These are phyloP conservation scores for Scotopteryx bipunctaria DNA, from an alignment of 2,888 invertebrate species.

Conservation along the genomic window DNA sequence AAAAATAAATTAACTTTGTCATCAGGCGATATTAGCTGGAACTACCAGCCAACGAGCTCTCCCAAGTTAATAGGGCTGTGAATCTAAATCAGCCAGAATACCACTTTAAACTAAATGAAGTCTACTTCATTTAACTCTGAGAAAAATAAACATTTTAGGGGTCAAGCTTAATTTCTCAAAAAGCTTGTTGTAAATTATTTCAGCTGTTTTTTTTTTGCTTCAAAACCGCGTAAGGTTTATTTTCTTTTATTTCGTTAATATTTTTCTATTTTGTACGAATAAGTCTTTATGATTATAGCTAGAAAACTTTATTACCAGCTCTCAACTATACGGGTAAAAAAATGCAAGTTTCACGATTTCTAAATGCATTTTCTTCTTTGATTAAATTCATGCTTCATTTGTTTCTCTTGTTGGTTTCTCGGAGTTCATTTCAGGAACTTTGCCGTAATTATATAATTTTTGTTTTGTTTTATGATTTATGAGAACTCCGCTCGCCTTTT, in stretches of 20 bases:
- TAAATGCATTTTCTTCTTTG: constrained; percentile 3
- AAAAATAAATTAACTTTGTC: constrained; percentile 22
- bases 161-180: neutral
- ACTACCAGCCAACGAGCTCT: constrained; percentile 4
- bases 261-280: neutral
- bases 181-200: neutral
- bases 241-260: neutral
- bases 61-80: constrained; percentile 7
- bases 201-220: neutral
- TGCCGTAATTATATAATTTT: constrained; percentile 1
- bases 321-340: constrained; percentile 2
- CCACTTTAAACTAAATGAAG: constrained; percentile 18
- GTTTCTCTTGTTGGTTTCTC: constrained; percentile 1
- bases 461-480: constrained; percentile 16
- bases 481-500: neutral
- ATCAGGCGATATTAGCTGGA: constrained; percentile 1
- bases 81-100: constrained; percentile 23
- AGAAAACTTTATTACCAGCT: neutral
- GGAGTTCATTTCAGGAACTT: constrained; percentile 5
- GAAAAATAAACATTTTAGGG: neutral
- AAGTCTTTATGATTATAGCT: neutral
- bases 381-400: constrained; percentile 5
- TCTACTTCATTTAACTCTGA: constrained; percentile 4
- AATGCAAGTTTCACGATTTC: neutral
- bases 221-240: neutral